Base-by-base conservation (phyloP, 2,113 vertebrate species). In the Chlorodrepanis virens region DNA sequence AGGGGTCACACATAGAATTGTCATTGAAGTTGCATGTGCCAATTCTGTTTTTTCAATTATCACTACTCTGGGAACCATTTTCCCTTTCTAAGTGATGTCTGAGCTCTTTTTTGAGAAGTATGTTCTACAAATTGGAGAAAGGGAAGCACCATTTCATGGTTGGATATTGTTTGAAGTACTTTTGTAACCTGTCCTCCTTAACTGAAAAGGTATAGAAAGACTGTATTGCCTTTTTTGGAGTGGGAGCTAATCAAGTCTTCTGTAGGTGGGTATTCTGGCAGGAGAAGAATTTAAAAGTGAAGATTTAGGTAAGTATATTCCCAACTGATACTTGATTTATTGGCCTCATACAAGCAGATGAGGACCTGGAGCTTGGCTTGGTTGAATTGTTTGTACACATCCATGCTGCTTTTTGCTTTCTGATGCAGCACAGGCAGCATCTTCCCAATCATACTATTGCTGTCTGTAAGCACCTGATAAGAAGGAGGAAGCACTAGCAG, bases 381-480 rank as follows among this genome's bases (percentile, higher is more conserved):
- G 21, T 20, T 79, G 53, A 47, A 35, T 15, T 74, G 40, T 78
- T 63, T 70, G 11, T 57, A 40, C 22, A 24, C 33, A 35, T 33
- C 23, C 1, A 0, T 11, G 67, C 67, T 52, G 28, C 49, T 39
- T 77, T 78, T 61, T 80, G 64, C 86, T 88, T 89, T 86, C 47
- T 71, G 60, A 45, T 72, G 83, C 68, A 83, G 90, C 35, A 40
- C 29, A 47, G 31, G 64, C 64, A 90, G 79, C 54, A 91, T 21
- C 81, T 89, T 84, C 45, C 29, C 80, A 82, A 71, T 95, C 83
- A 68, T 14, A 50, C 52, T 29, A 0, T 16, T 64, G 91, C 83
- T 92, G 72, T 60, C 86, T 96, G 92, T 68, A 60, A 90, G 89
- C 83, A 89, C 87, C 80, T 89, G 95, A 94, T 94, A 94, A 94